phyloP scores from a whole-genome alignment of 1,140 invertebrate species.

The Ephestia elutella region DNA sequence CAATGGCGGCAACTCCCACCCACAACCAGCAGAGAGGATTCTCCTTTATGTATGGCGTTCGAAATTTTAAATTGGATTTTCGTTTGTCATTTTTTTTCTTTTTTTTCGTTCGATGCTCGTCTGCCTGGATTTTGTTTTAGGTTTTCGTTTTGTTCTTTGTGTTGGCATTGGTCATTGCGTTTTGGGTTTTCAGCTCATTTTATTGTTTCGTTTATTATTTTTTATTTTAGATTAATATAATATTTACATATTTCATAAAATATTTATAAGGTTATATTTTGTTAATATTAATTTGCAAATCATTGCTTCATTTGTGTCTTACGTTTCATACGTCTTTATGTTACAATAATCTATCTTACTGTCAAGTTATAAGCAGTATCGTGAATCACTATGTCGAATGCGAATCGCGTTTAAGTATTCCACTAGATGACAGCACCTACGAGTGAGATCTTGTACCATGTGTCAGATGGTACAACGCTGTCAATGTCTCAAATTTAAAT shows the following conservation, averaged over 20 bases:
- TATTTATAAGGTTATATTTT: too few species aligned
- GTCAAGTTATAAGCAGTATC: too few species aligned
- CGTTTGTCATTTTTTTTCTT: constrained; percentile 17
- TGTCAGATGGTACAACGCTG: too few species aligned
- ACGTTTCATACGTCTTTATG: background rate
- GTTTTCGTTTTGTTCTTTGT: constrained; percentile 18
- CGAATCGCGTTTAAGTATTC: too few species aligned
- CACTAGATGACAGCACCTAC: too few species aligned
- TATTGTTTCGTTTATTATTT: constrained; percentile 4
- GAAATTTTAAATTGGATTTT: background rate
- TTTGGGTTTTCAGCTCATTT: constrained; percentile 11
- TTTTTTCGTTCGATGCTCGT: constrained; percentile 6
- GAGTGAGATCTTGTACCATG: too few species aligned
- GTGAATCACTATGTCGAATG: too few species aligned
- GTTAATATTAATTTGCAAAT: too few species aligned
- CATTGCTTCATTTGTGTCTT: background rate
- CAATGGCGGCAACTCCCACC: constrained; percentile 79
- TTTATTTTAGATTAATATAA: background rate
- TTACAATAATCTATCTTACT: too few species aligned
- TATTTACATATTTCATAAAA: background rate
- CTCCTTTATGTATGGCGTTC: constrained; percentile 78
- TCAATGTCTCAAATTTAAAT: too few species aligned
- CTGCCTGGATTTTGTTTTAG: constrained; percentile 11
- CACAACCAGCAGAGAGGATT: constrained; percentile 84
- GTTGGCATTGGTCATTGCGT: constrained; percentile 11